Evolutionary conservation across 2,888 invertebrate genomes (phyloP), one percentile per base, ranked within the genome.

Genomic region (Ptilodon capucinus): DNA sequence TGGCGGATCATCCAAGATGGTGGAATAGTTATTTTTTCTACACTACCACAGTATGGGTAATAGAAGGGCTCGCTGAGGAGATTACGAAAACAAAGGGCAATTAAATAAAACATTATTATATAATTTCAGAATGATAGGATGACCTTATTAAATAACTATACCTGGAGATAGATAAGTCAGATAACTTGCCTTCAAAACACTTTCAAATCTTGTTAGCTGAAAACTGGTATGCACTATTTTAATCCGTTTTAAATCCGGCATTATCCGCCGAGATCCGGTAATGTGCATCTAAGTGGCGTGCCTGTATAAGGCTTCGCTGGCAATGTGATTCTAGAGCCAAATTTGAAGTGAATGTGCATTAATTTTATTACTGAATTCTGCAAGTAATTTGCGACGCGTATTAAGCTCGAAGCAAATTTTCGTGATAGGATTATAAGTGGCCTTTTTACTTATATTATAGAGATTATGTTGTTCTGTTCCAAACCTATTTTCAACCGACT

Each of bases 231-330:
- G 60, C 54, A 54, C 54, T 42, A 48, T 52, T 54, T 59, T 51
- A 42, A 57, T 52, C 57, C 43, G 35, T 57, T 51, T n/a, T 63
- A 57, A 67, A 65, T 60, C 66, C 48, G 52, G 46, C 50, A 56
- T 57, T 53, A 70, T 66, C 61, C 51, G 48, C 54, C 57, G 63
- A 54, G 53, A 55, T 46, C 57, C 46, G 46, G 53, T 59, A 60
- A 66, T 56, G 56, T 64, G 57, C 63, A 57, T 60, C 52, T 59
- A 67, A 68, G 54, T 64, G 43, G 48, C 35, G 17, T 32, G 41
- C 43, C 39, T 46, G 54, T 56, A 42, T 57, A 56, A 55, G 49
- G 51, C 53, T 57, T 56, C 52, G 18, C 18, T 42, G 13, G 36
- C 40, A 28, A 47, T 46, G 43, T 18, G 43, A 54, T 53, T 60